Evolutionary conservation across 1,140 invertebrate species (phyloP).

Genomic region (Drosophila guanche): DNA sequence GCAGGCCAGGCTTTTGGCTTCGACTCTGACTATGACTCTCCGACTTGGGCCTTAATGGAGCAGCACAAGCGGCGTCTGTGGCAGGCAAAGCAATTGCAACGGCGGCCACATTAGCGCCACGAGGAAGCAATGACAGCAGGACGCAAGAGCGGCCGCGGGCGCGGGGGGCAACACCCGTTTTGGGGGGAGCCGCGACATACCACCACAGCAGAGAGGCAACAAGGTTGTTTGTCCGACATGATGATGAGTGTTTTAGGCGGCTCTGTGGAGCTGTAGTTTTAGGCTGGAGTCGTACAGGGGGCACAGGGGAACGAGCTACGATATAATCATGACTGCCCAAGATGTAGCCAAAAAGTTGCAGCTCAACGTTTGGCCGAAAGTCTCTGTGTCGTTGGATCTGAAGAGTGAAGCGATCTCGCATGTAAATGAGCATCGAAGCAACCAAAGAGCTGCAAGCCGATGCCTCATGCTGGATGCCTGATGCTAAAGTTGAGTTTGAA

Average conservation of each 20-base stretch:
- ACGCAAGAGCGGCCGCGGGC: constrained; percentile 12
- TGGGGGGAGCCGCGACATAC: background rate
- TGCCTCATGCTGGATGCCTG: background rate
- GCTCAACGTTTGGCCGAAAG: constrained; percentile 19
- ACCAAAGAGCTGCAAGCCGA: constrained; percentile 5
- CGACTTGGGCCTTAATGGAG: constrained; percentile 63
- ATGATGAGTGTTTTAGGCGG: constrained; percentile 79
- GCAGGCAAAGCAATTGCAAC: constrained; percentile 44
- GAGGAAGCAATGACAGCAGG: constrained; percentile 63
- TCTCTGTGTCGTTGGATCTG: constrained; percentile 15
- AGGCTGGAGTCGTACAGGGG: background rate
- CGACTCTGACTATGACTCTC: constrained; percentile 9
- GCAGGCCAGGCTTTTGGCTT: constrained; percentile 43
- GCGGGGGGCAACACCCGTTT: constrained; percentile 16
- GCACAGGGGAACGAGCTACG: constrained; percentile 16
- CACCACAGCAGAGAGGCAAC: constrained; percentile 62
- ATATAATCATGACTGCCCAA: constrained; percentile 76
- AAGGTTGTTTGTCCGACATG: constrained; percentile 80
- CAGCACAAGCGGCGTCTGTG: constrained; percentile 31
- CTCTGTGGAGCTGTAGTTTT: constrained; percentile 18
- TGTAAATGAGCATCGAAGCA: constrained; percentile 64
- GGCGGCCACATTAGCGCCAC: constrained; percentile 75
- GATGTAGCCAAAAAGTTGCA: constrained; percentile 67
- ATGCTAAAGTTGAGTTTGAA: constrained; percentile 12
- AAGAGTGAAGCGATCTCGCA: constrained; percentile 63